Base-by-base conservation (phyloP, 2,113 vertebrate species). In the Dendropsophus ebraccatus region DNA sequence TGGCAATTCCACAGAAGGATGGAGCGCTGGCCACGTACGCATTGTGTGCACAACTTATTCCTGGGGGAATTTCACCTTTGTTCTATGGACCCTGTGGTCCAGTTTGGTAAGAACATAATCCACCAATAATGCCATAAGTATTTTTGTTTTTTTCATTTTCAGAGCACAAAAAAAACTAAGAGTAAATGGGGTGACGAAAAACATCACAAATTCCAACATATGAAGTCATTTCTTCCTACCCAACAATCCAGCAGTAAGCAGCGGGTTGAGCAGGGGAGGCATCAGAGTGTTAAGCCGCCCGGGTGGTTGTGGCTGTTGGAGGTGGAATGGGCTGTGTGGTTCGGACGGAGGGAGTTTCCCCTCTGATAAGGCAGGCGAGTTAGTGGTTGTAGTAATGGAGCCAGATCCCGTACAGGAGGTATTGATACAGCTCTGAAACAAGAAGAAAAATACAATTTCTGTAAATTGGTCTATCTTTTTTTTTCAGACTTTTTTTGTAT, bases 171-270 rank as follows among this genome's bases (percentile, higher is more conserved):
- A 54, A 21, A 21, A 9, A 49, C 47, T 49, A 13, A 49, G 12
- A 67, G 28, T 14, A 32, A 8, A 2, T 19, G 30, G 65, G 32
- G 21, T 2, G 5, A 35, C 2, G 12, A 8, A 35, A 28, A 69
- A 9, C 65, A 69, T 69, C 2, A 16, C 25, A 28, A 65, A 30
- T 32, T 5, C 25, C 65, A 0, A n/a, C 47, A 50, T 0, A 2
- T 49, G 6, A 10, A 28, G n/a, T 49, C 23, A 6, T 21, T n/a
- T 21, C 4, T 35, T 88, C 92, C 93, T 91, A 96, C 95, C 95
- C 92, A 97, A 92, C 73, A 96, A 89, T 45, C 92, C 90, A 88
- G 95, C 90, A 78, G 95, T 93, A 84, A 96, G 94, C 92, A 96
- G 90, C 84, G 94, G 93, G 87, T 92, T 94, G 87, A 96, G 92